These are phyloP conservation scores for Alosa alosa DNA, from an alignment of 2,113 vertebrate species.

Conservation along the genomic window DNA sequence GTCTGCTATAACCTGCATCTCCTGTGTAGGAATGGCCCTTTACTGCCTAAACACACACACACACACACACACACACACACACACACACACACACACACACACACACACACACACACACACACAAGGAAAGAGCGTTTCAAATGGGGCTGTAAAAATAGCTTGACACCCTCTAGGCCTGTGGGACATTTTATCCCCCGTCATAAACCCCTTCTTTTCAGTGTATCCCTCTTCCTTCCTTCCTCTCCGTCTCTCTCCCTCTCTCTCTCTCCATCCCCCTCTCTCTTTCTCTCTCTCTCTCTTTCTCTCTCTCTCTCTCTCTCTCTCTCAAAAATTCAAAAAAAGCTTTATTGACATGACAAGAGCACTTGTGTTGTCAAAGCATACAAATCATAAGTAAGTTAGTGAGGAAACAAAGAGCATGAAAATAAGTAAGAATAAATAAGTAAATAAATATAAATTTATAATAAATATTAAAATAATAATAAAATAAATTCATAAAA, in stretches of 20 bases:
- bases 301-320: too few species aligned
- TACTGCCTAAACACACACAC: slow-evolving; percentile 18
- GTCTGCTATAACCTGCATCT: slow-evolving; percentile 24
- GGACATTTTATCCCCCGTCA: slow-evolving; percentile 58
- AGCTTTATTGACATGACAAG: too few species aligned
- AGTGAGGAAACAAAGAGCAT: too few species aligned
- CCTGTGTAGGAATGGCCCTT: slow-evolving; percentile 8
- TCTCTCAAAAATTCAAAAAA: too few species aligned
- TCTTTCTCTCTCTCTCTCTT: too few species aligned
- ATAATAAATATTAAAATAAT: too few species aligned
- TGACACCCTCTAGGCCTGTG: slow-evolving; percentile 69
- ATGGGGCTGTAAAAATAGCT: slow-evolving; percentile 72
- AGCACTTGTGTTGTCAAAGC: too few species aligned
- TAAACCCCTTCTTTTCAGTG: slow-evolving; percentile 65
- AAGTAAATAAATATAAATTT: too few species aligned
- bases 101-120: slow-evolving; percentile 37
- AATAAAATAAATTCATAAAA: too few species aligned
- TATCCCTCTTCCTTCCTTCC: slow-evolving; percentile 43
- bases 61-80: neutral
- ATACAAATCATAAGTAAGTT: too few species aligned
- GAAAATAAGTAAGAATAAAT: too few species aligned
- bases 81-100: neutral
- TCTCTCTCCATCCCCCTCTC: neutral
- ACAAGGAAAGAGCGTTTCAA: slow-evolving; percentile 55
- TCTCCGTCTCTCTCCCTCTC: slow-evolving; percentile 16